Percentiles rank a stretch among this genome's conserved stretches.
phyloP scores from a whole-genome alignment of 1,140 invertebrate species.

The Drosophila orosa region DNA sequence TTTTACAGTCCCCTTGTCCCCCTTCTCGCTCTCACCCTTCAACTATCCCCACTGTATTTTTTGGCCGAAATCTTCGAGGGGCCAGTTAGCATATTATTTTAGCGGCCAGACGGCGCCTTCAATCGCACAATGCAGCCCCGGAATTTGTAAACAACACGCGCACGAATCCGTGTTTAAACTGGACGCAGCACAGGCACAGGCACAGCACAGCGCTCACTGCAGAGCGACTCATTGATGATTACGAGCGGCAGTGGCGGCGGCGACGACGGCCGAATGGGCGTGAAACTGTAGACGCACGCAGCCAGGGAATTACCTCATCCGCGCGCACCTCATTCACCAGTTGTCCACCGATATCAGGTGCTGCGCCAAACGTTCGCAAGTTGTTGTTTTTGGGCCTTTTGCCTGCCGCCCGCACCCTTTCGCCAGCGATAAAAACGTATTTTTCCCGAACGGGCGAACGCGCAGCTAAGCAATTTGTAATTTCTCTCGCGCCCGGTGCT shows the following conservation, averaged over 20 bases:
- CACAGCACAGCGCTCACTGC: slow-evolving; percentile 2
- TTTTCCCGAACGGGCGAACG: slow-evolving; percentile 53
- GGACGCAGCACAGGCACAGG: slow-evolving; percentile 13
- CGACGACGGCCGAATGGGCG: slow-evolving; percentile 50
- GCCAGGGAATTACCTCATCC: slow-evolving; percentile 77
- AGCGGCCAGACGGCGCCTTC: slow-evolving; percentile 30
- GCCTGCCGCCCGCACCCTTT: slow-evolving; percentile 35
- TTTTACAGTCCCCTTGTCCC: slow-evolving; percentile 29
- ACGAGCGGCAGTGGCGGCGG: slow-evolving; percentile 52
- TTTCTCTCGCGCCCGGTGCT: slow-evolving; percentile 70
- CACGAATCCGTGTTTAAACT: slow-evolving; percentile 63
- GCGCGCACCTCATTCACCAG: slow-evolving; percentile 47
- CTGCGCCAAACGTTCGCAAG: slow-evolving; percentile 27
- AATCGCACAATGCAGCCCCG: slow-evolving; percentile 45
- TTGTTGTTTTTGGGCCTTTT: slow-evolving; percentile 49
- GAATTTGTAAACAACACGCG: slow-evolving; percentile 73
- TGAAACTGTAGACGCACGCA: slow-evolving; percentile 76
- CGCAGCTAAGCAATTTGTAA: slow-evolving; percentile 39
- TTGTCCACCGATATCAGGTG: slow-evolving; percentile 54
- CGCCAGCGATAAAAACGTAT: slow-evolving; percentile 55
- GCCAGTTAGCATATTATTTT: neutral
- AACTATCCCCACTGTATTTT: slow-evolving; percentile 40
- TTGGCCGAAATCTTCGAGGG: slow-evolving; percentile 25
- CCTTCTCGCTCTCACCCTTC: slow-evolving; percentile 18
- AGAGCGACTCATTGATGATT: slow-evolving; percentile 70